Evolutionary conservation across 2,113 vertebrate genomes (phyloP), one percentile per base, ranked within the genome.

Genomic region (Sorex araneus): DNA sequence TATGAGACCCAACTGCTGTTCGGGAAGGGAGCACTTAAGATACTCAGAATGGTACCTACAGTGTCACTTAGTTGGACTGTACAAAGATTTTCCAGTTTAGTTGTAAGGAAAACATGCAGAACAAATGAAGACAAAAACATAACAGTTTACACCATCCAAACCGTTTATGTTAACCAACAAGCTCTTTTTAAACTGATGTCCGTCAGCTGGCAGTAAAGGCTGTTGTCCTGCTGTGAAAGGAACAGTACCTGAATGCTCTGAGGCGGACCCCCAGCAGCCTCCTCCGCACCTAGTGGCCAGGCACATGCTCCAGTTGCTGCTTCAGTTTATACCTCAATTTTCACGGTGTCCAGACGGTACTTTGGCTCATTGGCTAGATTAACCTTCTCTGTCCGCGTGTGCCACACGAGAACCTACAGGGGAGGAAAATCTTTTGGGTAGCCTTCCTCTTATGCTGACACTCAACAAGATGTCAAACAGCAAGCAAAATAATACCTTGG

Each of bases 331-430:
- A 99, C 99, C 98, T 99, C 99, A 9, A 99, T 99, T 91, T 97
- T 98, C 94, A 99, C 98, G 0, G 98, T 98, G 98, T 99, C 99
- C 97, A 98, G 98, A 70, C 98, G 98, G 93, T 98, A 98, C 96
- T 99, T 99, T 91, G 99, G 98, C 98, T 99, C 99, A 0, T 99
- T 99, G 74, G 98, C 98, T 19, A 99, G 97, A 77, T 99, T 99
- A 3, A 99, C 99, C 93, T 99, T 99, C 97, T 99, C 99, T 32
- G 99, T 99, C 93, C 99, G 98, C 2, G 99, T 99, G 98, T 99
- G 99, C 99, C 99, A 99, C 66, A 99, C 99, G 28, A 99, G 99
- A 93, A 99, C 99, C 99, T 99, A 36, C 1, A 84, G 79, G 34
- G 95, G 83, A 96, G 78, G 2, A 91, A 64, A 34, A 47, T 3